These are phyloP conservation scores for Deroplatys truncata DNA, from an alignment of 2,888 invertebrate species.

Conservation along the genomic window DNA sequence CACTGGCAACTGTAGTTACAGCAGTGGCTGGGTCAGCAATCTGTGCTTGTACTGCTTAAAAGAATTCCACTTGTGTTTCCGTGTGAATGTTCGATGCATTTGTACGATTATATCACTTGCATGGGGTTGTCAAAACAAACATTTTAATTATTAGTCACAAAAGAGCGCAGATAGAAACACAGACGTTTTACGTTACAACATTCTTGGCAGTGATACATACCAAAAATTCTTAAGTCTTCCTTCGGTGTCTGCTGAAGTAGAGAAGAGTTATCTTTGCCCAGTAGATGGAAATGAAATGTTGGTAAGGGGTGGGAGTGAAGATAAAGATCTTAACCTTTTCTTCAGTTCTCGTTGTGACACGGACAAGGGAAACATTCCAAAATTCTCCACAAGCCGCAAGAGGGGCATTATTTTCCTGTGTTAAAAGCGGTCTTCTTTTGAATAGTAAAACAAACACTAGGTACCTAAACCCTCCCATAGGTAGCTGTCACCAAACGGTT, in stretches of 20 bases:
- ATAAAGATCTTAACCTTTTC: slow-evolving; percentile 10
- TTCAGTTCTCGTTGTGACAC: neutral
- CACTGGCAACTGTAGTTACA: no score
- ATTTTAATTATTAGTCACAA: neutral
- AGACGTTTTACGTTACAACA: neutral
- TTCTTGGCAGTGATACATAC: neutral
- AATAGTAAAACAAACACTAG: neutral
- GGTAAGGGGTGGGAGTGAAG: neutral
- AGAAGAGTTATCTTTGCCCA: neutral
- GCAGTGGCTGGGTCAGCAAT: no score
- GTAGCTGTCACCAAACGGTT: neutral
- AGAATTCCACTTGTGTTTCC: no score
- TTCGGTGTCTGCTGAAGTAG: neutral
- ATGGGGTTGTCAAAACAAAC: neutral
- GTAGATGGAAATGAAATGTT: neutral
- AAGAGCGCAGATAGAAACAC: neutral
- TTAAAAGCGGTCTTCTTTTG: slow-evolving; percentile 18
- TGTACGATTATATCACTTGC: neutral
- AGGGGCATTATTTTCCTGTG: neutral
- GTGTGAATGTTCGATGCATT: neutral
- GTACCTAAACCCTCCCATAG: neutral
- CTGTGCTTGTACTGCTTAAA: no score
- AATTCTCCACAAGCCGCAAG: slow-evolving; percentile 14
- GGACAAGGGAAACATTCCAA: slow-evolving; percentile 23
- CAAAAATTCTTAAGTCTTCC: neutral